Base-by-base conservation (phyloP, 2,113 vertebrate species). In the Bos indicus region DNA sequence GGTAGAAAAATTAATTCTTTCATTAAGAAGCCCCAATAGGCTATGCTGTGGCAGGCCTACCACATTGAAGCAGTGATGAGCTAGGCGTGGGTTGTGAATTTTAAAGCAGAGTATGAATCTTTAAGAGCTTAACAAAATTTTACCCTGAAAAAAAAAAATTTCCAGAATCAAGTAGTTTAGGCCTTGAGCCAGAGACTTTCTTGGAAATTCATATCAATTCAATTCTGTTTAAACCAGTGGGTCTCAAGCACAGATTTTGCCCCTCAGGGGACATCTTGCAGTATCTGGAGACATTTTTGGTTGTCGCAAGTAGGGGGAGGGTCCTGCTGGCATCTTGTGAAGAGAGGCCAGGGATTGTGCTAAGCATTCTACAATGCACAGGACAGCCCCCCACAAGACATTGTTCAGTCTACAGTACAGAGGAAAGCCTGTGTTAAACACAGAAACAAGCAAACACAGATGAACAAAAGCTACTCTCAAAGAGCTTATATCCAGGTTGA, bases 41-140 rank as follows among this genome's bases (percentile, higher is more conserved):
- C 77, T 97, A 33, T 86, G 88, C 90, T 92, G 33, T 96, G 90
- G 64, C 92, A 97, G 88, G 57, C 81, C 87, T 84, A 83, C 87
- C 90, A 95, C 87, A 85, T 33, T 95, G 67, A 97, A 97, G 78
- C 90, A 86, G 83, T 88, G 81, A 89, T 77, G 78, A 93, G 80
- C 21, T 64, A 85, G 80, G 97, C 12, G 59, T 97, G 90, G 95
- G 94, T 48, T 96, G 97, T 96, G 91, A 94, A 97, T 97, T 89
- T 95, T 93, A 97, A 98, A 96, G 71, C 59, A 83, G 52, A 84
- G 89, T 91, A 48, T 91, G 97, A 86, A 52, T 97, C 91, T 91
- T 91, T 84, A 91, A 95, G 91, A 95, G 59, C 97, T 97, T 93
- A 97, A 98, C 77, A 97, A 96, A 95, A 96, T 97, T 93, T 87